These are phyloP conservation scores for Gyrodactylus salaris DNA, from an alignment of 1,140 invertebrate genomes.

Conservation along the genomic window DNA sequence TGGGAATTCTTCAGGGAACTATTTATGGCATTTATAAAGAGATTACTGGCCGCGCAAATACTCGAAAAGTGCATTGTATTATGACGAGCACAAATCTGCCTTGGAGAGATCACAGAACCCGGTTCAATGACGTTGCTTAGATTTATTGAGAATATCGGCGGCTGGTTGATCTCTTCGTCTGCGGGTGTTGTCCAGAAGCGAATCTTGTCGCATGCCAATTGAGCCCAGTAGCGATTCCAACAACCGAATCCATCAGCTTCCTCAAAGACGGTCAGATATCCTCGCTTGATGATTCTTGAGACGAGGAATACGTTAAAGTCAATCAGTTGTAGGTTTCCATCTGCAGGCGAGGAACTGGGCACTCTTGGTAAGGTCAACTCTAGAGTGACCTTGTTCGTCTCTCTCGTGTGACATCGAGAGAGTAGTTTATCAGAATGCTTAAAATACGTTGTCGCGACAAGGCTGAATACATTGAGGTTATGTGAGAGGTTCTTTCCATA, in stretches of 20 bases:
- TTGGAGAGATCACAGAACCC: neutral
- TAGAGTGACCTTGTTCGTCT: neutral
- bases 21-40: neutral
- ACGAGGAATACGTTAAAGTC: neutral
- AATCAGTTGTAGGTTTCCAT: neutral
- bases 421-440: neutral
- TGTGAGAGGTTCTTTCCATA: neutral
- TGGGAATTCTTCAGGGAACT: neutral
- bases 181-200: neutral
- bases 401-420: neutral
- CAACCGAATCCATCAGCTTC: neutral
- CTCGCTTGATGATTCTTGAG: neutral
- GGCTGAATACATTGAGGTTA: neutral
- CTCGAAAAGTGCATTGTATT: neutral
- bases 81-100: neutral
- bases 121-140: neutral
- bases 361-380: neutral
- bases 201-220: neutral
- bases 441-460: neutral
- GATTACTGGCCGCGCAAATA: neutral
- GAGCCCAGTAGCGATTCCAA: neutral
- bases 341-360: neutral
- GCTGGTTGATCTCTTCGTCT: neutral
- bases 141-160: neutral
- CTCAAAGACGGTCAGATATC: neutral